These are phyloP conservation scores for Mormyrus lacerda DNA, from an alignment of 2,113 vertebrate species.

Conservation along the genomic window DNA sequence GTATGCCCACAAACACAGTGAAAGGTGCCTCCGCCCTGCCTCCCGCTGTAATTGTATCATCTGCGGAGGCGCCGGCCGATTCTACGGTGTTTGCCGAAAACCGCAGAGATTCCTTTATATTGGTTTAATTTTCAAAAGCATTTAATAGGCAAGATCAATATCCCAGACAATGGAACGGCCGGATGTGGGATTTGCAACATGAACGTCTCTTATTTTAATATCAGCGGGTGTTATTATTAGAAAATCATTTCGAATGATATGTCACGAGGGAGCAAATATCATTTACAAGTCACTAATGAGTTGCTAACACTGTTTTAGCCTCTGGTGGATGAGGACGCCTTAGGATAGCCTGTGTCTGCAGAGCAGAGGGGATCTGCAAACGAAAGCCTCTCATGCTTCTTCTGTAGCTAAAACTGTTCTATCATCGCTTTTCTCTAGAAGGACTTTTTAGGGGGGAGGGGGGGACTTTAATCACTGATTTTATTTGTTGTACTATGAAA, in stretches of 20 bases:
- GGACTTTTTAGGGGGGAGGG: conserved; percentile 1
- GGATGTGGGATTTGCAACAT: conserved; percentile 80
- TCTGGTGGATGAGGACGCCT: conserved; percentile 74
- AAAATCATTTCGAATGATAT: conserved; percentile 96
- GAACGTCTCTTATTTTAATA: conserved; percentile 91
- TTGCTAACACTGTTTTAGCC: conserved; percentile 90
- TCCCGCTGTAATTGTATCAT: background rate
- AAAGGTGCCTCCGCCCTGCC: background rate
- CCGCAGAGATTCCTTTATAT: conserved; percentile 78
- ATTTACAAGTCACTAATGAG: conserved; percentile 99
- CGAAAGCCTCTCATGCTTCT: conserved; percentile 45
- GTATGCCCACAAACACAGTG: background rate
- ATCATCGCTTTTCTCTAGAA: conserved; percentile 52
- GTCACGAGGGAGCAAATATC: conserved; percentile 99
- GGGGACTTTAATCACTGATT: background rate
- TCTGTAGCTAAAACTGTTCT: conserved; percentile 15
- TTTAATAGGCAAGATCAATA: conserved; percentile 57
- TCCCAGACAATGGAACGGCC: conserved; percentile 69
- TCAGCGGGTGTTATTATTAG: conserved; percentile 95
- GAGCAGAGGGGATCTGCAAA: conserved; percentile 60
- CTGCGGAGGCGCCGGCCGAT: too few relatives aligned
- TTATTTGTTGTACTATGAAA: background rate
- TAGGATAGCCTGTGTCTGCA: conserved; percentile 72
- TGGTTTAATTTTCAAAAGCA: conserved; percentile 74
- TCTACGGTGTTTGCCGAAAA: conserved; percentile 73